Evolutionary conservation across 2,888 invertebrate genomes (phyloP), one percentile per base, ranked within the genome.

Genomic region (Quadroppia sp.): DNA sequence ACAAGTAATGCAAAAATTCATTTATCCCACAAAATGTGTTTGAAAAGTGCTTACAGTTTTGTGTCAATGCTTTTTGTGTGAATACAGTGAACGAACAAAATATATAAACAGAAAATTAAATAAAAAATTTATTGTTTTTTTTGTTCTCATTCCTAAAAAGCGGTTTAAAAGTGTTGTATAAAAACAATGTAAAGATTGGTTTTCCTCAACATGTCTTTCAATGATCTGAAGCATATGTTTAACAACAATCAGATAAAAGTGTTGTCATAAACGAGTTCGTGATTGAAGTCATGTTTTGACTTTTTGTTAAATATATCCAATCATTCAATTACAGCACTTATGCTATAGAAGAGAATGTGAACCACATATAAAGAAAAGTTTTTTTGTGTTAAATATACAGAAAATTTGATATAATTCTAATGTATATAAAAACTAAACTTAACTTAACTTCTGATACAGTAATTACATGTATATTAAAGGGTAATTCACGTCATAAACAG

Each of bases 191-290:
- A 17, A 45, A 45, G 15, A 45, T 45, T 2, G 15, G 17, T 15
- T 15, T 15, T 45, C 15, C 45, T 45, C 11, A 17, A 9, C 2
- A 9, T 2, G 6, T 15, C 11, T 13, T 9, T 56, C 13, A 13
- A 30, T n/a, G n/a, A n/a, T n/a, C n/a, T n/a, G n/a, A n/a, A 56
- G 23, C 56, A 56, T 20, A 25, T 28, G 56, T 56, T 56, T 2
- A 56, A 56, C 30, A 28, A 30, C 30, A 23, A 13, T 64, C n/a
- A 15, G 23, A 28, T 61, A 32, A 20, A 36, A 20, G 28, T 13
- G 11, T 50, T 56, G 30, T 56, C 11, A 28, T 69, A 45, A 45
- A 69, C n/a, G 69, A 25, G 69, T 69, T 69, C 69, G 69, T 69
- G 69, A 69, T 45, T 69, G 15, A 1, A 69, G 69, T 45, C 69